phyloP scores from a whole-genome alignment of 2,113 vertebrate species.

The Dromiciops gliroides region DNA sequence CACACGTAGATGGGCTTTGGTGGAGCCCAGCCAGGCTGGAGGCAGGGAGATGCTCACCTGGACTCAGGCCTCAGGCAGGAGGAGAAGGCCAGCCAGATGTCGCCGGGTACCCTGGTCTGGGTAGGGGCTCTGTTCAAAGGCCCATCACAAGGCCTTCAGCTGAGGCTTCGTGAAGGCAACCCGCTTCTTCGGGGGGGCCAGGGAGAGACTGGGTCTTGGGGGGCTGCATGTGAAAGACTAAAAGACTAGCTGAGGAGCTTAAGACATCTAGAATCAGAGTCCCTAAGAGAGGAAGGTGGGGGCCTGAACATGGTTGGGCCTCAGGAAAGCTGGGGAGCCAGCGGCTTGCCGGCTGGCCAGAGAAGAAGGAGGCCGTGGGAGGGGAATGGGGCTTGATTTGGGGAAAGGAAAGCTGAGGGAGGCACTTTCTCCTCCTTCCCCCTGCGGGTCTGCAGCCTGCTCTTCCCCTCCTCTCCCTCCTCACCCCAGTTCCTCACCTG shows the following conservation, averaged over 20 bases:
- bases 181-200: background rate
- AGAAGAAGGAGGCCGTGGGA: background rate
- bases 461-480: background rate
- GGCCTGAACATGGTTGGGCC: background rate
- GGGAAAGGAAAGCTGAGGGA: background rate
- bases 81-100: background rate
- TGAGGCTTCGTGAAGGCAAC: background rate
- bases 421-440: background rate
- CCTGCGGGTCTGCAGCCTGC: background rate
- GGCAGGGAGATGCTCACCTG: background rate
- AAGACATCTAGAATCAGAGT: background rate
- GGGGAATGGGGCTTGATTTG: background rate
- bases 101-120: background rate
- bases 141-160: background rate
- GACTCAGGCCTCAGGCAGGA: background rate
- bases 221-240: background rate
- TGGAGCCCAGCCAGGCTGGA: background rate
- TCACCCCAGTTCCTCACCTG: background rate
- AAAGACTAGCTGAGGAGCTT: background rate
- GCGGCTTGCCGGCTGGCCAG: background rate
- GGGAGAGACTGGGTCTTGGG: background rate
- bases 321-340: background rate
- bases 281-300: background rate
- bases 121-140: background rate
- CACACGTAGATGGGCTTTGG: rapidly evolving